phyloP scores from a whole-genome alignment of 92 coral and sea anemone genomes.

The Paramuricea clavata region DNA sequence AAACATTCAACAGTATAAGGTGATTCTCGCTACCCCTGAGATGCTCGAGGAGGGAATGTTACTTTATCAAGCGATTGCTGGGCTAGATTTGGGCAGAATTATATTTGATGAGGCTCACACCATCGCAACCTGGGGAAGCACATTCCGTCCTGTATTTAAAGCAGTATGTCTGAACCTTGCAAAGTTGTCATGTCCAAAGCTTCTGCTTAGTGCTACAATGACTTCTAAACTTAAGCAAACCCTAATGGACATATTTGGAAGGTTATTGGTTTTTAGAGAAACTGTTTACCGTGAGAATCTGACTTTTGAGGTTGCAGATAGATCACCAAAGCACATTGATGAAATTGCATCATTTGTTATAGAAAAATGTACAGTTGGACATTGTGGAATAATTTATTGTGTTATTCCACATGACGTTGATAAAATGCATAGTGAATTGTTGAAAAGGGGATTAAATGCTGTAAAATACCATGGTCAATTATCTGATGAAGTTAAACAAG shows the following conservation, averaged over 20 bases:
- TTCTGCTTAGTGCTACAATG: conserved; percentile 56
- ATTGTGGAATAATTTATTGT: conserved; percentile 34
- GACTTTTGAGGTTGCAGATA: not conserved
- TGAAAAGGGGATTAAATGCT: not conserved
- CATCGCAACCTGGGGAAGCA: conserved; percentile 48
- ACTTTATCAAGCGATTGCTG: not conserved
- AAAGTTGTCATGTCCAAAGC: conserved; percentile 31
- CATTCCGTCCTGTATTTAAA: conserved; percentile 31
- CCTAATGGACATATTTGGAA: conserved; percentile 29
- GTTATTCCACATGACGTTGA: conserved; percentile 33
- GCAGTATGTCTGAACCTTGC: conserved; percentile 26
- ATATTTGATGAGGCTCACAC: conserved; percentile 55
- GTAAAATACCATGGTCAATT: conserved; percentile 10
- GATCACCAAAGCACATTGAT: not conserved
- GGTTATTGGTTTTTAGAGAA: not conserved
- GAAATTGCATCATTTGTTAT: not conserved
- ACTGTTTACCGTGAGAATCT: not conserved
- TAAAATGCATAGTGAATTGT: conserved; percentile 11
- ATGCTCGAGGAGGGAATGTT: conserved; percentile 1
- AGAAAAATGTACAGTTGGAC: not conserved
- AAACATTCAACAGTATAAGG: not conserved
- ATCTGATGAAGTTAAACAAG: not conserved
- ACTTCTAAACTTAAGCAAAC: not conserved
- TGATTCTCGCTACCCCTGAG: conserved; percentile 33
- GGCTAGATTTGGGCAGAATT: conserved; percentile 34